Evolutionary conservation across 2,113 vertebrate genomes (phyloP).

Genomic region (Tragelaphus strepsiceros): DNA sequence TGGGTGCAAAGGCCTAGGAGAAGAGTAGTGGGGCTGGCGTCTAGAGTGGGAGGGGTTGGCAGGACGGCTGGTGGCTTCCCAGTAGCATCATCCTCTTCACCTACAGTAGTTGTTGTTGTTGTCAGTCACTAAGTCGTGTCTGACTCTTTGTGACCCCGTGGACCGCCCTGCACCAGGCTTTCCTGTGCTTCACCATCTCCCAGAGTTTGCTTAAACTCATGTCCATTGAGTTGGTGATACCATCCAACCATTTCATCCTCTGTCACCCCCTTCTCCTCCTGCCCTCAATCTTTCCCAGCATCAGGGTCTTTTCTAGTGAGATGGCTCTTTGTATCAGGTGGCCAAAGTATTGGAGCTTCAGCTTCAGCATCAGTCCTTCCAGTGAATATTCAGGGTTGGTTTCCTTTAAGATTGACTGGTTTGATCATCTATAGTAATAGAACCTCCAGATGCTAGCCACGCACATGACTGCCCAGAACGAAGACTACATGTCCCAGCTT

Average conservation of each 20-base stretch:
- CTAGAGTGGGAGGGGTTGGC: rapidly evolving
- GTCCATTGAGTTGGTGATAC: not conserved
- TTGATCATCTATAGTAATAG: not conserved
- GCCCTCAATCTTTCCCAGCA: not conserved
- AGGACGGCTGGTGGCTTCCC: not conserved
- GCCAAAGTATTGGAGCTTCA: not conserved
- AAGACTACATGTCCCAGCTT: not conserved
- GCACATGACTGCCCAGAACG: not conserved
- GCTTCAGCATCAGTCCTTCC: not conserved
- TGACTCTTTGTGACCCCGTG: not conserved
- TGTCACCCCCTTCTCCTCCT: not conserved
- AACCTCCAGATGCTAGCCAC: not conserved
- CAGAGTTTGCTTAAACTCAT: not conserved
- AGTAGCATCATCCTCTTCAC: not conserved
- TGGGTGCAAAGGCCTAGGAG: not conserved
- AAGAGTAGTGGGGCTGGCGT: not conserved
- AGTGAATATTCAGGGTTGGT: not conserved
- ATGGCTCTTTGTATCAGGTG: not conserved
- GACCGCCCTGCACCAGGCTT: not conserved
- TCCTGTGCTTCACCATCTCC: not conserved
- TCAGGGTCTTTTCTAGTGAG: not conserved
- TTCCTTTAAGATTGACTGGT: not conserved
- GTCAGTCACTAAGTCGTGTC: not conserved
- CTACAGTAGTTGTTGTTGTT: rapidly evolving
- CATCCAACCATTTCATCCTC: not conserved